Percentiles rank a stretch among this genome's conserved stretches.
phyloP scores from a whole-genome alignment of 2,797 vertebrate species.

The Coluber constrictor region DNA sequence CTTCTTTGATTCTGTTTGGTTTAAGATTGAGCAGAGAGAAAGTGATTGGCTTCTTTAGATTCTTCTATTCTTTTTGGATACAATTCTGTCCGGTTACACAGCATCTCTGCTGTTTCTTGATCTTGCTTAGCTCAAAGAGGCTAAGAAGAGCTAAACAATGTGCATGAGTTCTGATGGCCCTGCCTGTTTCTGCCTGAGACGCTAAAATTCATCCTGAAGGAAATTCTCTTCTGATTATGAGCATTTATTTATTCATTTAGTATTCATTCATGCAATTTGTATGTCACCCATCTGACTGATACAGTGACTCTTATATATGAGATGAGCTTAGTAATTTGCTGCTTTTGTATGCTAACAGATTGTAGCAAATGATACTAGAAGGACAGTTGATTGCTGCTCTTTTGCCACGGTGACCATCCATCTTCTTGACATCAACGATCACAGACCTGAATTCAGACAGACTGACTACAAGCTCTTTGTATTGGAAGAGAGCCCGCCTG shows the following conservation, averaged over 20 bases:
- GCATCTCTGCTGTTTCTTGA: neutral
- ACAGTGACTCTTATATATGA: neutral
- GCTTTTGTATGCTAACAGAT: conserved; percentile 70
- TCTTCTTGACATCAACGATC: conserved; percentile 85
- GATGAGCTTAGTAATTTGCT: neutral
- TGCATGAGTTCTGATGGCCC: neutral
- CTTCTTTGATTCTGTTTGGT: neutral
- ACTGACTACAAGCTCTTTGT: conserved; percentile 70
- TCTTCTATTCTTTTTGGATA: neutral
- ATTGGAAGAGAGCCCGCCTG: conserved; percentile 73
- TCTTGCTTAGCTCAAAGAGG: neutral
- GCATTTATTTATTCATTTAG: neutral
- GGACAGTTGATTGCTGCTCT: conserved; percentile 55
- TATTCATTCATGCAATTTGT: neutral
- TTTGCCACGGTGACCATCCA: conserved; percentile 78
- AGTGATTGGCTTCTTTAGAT: neutral
- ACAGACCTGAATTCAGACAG: conserved; percentile 77
- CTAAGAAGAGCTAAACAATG: neutral
- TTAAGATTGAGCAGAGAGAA: neutral
- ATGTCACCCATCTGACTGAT: neutral
- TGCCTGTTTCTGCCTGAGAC: neutral
- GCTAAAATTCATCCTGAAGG: neutral
- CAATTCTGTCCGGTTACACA: neutral
- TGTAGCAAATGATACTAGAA: conserved; percentile 74
- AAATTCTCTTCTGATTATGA: neutral